Base-by-base conservation (phyloP, 2,797 vertebrate genomes). In the Synanceia verrucosa region DNA sequence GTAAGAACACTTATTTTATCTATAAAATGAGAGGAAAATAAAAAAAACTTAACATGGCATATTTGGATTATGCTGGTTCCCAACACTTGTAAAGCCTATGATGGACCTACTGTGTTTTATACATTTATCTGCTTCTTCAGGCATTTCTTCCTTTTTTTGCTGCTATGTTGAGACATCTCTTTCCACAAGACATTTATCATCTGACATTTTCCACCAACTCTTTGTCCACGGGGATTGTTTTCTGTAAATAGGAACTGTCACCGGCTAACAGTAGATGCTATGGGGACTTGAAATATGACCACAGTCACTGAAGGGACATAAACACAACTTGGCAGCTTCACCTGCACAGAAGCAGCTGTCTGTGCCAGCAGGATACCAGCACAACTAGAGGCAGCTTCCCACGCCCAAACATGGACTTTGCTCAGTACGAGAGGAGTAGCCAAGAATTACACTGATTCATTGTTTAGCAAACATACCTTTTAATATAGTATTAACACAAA, bases 171-270 rank as follows among this genome's bases (percentile, higher is more conserved):
- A 73, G 62, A 66, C n/a, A 2, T 61, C 74, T 82, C 63, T 76
- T 48, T 23, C 75, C 16, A 63, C 55, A 53, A 70, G 65, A 83
- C 64, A 82, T 88, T 88, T 79, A 82, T 87, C 73, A 73, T 81
- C 47, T 72, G 64, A 81, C 73, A 78, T 90, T 84, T 90, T 90
- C 82, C 77, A 77, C 65, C 82, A 66, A 67, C 55, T 66, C 77
- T 85, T 88, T 87, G 84, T 90, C 78, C 65, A 26, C 6, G 9
- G 62, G 77, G 76, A 83, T 89, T 91, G 76, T 92, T 93, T 82
- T 81, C 84, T 81, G 80, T 90, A 91, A 90, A 92, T 87, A 92
- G 67, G 80, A 78, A 81, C 48, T 81, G 85, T 90, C 88, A 82
- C 79, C 74, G 85, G 66, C 61, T 63, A 79, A 83, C 77, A 73